These are phyloP conservation scores for Ictinia mississippiensis DNA, from an alignment of 2,797 vertebrate genomes.

Conservation along the genomic window DNA sequence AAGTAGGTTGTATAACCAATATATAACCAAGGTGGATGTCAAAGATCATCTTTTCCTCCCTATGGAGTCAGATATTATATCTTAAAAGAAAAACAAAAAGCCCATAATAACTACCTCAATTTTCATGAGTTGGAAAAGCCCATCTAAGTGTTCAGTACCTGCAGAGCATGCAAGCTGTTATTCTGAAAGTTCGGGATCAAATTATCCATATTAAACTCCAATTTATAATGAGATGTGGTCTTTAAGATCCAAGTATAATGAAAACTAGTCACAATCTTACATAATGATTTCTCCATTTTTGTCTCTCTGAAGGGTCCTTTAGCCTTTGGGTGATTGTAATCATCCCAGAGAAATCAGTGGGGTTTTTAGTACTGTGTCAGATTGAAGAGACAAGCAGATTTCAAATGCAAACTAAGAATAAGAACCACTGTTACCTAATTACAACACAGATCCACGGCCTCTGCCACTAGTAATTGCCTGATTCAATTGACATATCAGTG, in stretches of 20 bases:
- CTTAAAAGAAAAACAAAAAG: neutral
- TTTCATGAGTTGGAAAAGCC: neutral
- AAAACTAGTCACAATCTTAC: neutral
- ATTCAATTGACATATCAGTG: neutral
- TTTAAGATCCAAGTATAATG: neutral
- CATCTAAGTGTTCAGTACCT: neutral
- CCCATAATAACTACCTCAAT: neutral
- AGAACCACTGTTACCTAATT: neutral
- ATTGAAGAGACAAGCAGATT: neutral
- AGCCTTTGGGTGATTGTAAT: neutral
- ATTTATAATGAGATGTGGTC: neutral
- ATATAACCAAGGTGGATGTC: neutral
- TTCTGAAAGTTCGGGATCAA: neutral
- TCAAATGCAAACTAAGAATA: neutral
- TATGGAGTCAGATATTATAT: neutral
- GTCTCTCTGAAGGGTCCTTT: neutral
- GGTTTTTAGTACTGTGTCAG: neutral
- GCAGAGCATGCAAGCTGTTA: neutral
- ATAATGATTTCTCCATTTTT: neutral
- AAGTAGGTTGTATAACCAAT: neutral
- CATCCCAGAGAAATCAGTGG: neutral
- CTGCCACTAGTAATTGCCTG: neutral
- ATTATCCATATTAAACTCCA: neutral
- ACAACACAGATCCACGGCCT: neutral
- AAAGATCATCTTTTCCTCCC: neutral